Evolutionary conservation across 2,888 invertebrate genomes (phyloP), one percentile per base, ranked within the genome.

Genomic region (Hipparchia sbordonii): DNA sequence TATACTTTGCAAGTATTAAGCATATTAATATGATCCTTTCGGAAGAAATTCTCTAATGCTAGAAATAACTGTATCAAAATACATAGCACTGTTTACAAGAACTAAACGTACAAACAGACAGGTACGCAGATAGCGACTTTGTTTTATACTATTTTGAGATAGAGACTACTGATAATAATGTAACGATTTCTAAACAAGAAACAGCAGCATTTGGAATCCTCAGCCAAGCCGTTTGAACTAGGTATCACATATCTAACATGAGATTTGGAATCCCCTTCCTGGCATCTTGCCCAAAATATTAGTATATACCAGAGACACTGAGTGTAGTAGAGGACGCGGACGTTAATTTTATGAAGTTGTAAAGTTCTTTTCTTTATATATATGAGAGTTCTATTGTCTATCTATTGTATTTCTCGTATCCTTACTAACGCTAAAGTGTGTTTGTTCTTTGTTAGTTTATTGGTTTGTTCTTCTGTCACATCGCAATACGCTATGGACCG

Each of bases 301-400:
- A 54, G 54, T 12, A 48, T 12, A 48, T 48, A 48, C 48, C 48
- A 8, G 6, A 48, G 6, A 48, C 8, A 39, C 39, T 39, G 39
- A 39, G 12, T 52, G 10, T n/a, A n/a, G 13, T 48, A 13, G 13
- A 62, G n/a, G 45, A 6, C 39, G 45, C 45, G 9, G 46, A 62
- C 48, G 5, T 62, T 62, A 60, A 62, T 62, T 62, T 62, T 62
- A 62, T 62, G n/a, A 62, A 48, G 46, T 62, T 48, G 23, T 9
- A 13, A 62, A 62, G 62, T 62, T 48, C 61, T 62, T 62, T 46
- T 62, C 62, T 13, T 48, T 13, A 23, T 62, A 23, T 48, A 62
- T 8, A 9, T 48, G 48, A 48, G n/a, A 46, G 45, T 46, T 62
- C 8, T 8, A 23, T 23, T 23, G 23, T 23, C 23, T 23, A 62